Conservation (phyloP, 1,140 invertebrate species). For the Trigoniulus corallinus region DNA sequence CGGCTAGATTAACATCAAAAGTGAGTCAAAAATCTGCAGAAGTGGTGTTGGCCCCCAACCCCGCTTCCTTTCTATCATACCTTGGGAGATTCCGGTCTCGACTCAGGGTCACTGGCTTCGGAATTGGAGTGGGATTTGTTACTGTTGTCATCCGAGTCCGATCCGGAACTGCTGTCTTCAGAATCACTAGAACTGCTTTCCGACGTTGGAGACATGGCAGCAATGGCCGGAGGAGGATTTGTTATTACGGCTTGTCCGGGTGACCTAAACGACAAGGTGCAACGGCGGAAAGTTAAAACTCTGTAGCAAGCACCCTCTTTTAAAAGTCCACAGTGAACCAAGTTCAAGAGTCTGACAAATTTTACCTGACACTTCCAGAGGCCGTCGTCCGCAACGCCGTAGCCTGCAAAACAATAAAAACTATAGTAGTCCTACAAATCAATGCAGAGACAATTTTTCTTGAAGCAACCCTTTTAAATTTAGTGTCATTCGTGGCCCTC, state of each 20-base stretch:
- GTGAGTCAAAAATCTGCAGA: neutral
- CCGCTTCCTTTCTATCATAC: neutral
- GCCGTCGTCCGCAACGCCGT: too few relatives aligned
- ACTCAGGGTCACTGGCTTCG: neutral
- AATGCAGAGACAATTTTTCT: too few relatives aligned
- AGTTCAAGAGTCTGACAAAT: too few relatives aligned
- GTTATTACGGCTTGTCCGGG: slow-evolving; percentile 1
- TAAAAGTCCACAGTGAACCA: too few relatives aligned
- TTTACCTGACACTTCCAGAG: too few relatives aligned
- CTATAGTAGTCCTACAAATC: too few relatives aligned
- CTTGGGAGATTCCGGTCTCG: neutral
- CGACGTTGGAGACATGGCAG: slow-evolving; percentile 11
- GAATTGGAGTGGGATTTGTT: neutral
- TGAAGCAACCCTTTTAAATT: too few relatives aligned
- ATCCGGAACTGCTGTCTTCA: slow-evolving; percentile 13
- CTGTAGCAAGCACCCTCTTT: too few relatives aligned
- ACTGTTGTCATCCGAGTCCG: slow-evolving; percentile 7
- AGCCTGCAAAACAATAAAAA: too few relatives aligned
- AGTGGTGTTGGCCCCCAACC: neutral
- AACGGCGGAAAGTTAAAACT: too few relatives aligned
- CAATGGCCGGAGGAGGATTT: slow-evolving; percentile 6
- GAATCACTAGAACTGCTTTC: slow-evolving; percentile 13
- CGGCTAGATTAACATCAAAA: neutral
- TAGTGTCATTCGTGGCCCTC: too few relatives aligned
- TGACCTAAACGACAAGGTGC: slow-evolving; percentile 1